Evolutionary conservation across 2,888 invertebrate genomes (phyloP).

Genomic region (Acanthosoma haemorrhoidale): DNA sequence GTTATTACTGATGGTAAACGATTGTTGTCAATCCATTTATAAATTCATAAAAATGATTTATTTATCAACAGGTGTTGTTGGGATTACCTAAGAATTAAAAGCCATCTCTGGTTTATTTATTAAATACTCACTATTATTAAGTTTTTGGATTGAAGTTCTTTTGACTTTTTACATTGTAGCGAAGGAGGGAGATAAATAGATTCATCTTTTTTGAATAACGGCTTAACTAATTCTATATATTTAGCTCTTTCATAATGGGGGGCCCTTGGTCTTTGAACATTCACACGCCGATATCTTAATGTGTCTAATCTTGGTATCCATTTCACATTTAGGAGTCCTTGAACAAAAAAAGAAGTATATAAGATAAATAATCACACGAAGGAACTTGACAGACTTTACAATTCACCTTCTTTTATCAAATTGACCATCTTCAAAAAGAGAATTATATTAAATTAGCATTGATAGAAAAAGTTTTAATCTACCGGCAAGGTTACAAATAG

Average conservation of each 20-base stretch:
- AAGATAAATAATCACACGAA: background rate
- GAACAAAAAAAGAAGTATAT: background rate
- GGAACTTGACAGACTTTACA: too few species aligned
- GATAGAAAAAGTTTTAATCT: too few species aligned
- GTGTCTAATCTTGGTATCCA: constrained; percentile 31
- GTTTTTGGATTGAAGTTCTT: constrained; percentile 43
- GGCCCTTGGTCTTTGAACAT: constrained; percentile 65
- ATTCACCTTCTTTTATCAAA: background rate
- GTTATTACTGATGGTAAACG: too few species aligned
- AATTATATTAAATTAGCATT: too few species aligned
- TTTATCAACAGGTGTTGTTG: too few species aligned
- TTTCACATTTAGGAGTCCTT: constrained; percentile 27
- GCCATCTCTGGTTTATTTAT: too few species aligned
- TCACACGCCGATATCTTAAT: constrained; percentile 56
- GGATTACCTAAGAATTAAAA: too few species aligned
- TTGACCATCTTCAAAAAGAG: background rate
- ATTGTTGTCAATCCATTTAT: too few species aligned
- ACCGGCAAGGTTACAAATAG: background rate
- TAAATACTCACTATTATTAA: constrained; percentile 41
- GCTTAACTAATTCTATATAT: constrained; percentile 60
- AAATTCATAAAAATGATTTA: too few species aligned
- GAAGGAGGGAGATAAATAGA: constrained; percentile 47
- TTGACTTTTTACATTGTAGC: constrained; percentile 52
- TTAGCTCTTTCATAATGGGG: constrained; percentile 65
- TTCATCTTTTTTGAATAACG: constrained; percentile 50